Conservation (phyloP, 2,888 invertebrate genomes). For the Agonopterix arenella region DNA sequence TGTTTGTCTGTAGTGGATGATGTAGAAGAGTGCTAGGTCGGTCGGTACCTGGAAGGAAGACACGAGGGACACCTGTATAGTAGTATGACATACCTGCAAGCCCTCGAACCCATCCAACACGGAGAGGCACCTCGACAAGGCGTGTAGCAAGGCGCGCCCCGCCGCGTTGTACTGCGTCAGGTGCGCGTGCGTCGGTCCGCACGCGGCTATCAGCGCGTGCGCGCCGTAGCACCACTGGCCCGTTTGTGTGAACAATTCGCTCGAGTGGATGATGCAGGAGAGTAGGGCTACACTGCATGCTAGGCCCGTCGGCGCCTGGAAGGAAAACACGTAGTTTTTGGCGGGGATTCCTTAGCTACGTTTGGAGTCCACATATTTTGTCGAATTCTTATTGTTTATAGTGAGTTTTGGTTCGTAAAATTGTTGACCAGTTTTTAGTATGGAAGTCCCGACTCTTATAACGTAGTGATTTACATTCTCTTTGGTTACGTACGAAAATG, state of each 20-base stretch:
- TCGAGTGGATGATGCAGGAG: constrained; percentile 27
- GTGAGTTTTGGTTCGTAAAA: no score
- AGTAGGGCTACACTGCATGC: constrained; percentile 49
- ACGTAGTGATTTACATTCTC: no score
- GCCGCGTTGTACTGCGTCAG: constrained; percentile 37
- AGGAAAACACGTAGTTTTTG: not conserved
- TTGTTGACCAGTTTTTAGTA: no score
- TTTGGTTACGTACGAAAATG: no score
- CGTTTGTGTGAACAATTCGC: constrained; percentile 30
- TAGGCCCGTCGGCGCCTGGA: constrained; percentile 49
- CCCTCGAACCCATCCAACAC: constrained; percentile 37
- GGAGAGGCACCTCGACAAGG: constrained; percentile 37
- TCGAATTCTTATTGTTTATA: no score
- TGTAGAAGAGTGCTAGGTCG: no score
- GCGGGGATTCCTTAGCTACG: no score
- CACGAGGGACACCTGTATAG: no score
- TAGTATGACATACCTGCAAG: constrained; percentile 18
- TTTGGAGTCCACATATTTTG: no score
- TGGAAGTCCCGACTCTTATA: no score
- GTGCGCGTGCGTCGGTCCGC: constrained; percentile 23
- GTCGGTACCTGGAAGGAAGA: no score
- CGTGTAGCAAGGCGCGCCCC: constrained; percentile 37
- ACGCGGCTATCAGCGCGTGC: constrained; percentile 32
- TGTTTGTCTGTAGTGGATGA: no score
- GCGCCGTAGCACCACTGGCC: constrained; percentile 54